Evolutionary conservation across 2,797 vertebrate genomes (phyloP), one percentile per base, ranked within the genome.

Genomic region (Caiman crocodilus): DNA sequence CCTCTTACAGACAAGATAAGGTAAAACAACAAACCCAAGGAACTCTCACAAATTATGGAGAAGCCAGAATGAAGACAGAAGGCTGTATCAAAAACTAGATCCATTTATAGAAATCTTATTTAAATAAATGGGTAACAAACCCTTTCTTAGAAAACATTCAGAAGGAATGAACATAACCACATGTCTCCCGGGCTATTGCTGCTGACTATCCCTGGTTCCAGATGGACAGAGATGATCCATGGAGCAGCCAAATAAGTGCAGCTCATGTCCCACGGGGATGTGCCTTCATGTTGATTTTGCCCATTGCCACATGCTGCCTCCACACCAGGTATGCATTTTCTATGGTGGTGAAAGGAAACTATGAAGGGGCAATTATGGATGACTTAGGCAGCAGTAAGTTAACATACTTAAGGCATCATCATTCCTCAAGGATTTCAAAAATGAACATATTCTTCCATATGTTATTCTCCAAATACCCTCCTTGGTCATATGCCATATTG

Each of bases 21-120:
- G 17, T 17, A 28, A 9, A 20, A 55, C 17, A 50, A 28, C 42
- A 56, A 26, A 5, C 25, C 42, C 50, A 26, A 25, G 15, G 18
- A 69, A 69, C 25, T 15, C 71, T 74, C 9, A 11, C 9, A 56
- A n/a, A 75, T n/a, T 61, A 50, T 14, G 13, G 26, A 25, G 60
- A 26, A 56, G 25, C n/a, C 50, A 57, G n/a, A 75, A 42, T 9
- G n/a, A 55, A 18, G 50, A 50, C 6, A 56, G 73, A 26, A 56
- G 25, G 16, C 16, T n/a, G 73, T 26, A 26, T 61, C 0, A 0
- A 26, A 26, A 60, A 73, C 5, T 56, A 67, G 74, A 84, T 71
- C 17, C 65, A 76, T 75, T 58, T 4, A 35, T 79, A 88, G 77
- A 85, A 17, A 82, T 63, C 85, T 30, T 25, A 81, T 82, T 32